phyloP scores from a whole-genome alignment of 2,888 invertebrate species.

The Chromoteleia sp. region DNA sequence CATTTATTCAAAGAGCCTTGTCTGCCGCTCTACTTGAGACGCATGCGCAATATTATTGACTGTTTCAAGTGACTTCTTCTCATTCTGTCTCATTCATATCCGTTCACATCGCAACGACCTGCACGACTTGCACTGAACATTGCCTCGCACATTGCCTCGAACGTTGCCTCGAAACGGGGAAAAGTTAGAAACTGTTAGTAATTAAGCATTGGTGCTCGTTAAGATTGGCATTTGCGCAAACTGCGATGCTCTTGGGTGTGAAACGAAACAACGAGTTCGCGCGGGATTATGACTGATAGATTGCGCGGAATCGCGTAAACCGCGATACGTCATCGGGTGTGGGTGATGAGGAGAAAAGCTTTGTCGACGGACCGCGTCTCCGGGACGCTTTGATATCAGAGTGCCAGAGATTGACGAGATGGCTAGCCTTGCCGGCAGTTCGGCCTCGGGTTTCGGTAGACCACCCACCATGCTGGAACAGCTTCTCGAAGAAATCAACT shows the following conservation, averaged over 20 bases:
- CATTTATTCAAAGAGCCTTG: slow-evolving; percentile 10
- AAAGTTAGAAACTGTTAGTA: slow-evolving; percentile 23
- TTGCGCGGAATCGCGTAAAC: slow-evolving; percentile 32
- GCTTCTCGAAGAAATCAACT: slow-evolving; percentile 95
- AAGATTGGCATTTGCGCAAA: slow-evolving; percentile 17
- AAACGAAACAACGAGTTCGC: slow-evolving; percentile 11
- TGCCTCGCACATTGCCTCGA: slow-evolving; percentile 19
- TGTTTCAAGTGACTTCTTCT: slow-evolving; percentile 19
- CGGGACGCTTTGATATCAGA: slow-evolving; percentile 39
- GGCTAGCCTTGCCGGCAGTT: slow-evolving; percentile 80
- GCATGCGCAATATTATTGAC: slow-evolving; percentile 78
- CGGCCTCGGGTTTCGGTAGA: slow-evolving; percentile 82
- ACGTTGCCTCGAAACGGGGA: slow-evolving; percentile 26
- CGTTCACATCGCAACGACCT: slow-evolving; percentile 50
- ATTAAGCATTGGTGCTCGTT: slow-evolving; percentile 9
- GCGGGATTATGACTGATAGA: slow-evolving; percentile 23
- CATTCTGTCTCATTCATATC: too few species aligned
- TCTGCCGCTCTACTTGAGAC: slow-evolving; percentile 39
- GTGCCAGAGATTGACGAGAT: slow-evolving; percentile 69
- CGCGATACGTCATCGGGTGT: slow-evolving; percentile 39
- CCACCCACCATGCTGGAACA: slow-evolving; percentile 92
- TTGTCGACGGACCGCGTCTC: slow-evolving; percentile 27
- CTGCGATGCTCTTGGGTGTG: slow-evolving; percentile 36
- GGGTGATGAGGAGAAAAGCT: slow-evolving; percentile 47
- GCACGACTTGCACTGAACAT: slow-evolving; percentile 26